Conservation (phyloP, 2,113 vertebrate species). For the Crocuta crocuta region DNA sequence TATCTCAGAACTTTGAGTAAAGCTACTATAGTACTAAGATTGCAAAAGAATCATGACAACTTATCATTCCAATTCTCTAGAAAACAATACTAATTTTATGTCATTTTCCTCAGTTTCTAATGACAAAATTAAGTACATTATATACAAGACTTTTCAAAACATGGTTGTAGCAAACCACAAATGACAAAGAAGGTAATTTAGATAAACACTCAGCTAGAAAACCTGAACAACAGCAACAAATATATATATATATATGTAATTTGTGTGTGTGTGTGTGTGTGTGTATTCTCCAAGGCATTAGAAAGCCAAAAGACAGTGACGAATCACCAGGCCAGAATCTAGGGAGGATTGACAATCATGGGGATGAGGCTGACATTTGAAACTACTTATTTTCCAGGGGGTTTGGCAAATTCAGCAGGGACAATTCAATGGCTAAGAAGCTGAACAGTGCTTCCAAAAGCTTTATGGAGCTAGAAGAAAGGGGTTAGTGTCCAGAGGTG, state of each 20-base stretch:
- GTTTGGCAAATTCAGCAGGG: background rate
- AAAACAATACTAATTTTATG: conserved; percentile 39
- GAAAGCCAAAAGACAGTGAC: background rate
- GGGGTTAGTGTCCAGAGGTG: background rate
- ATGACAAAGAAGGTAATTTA: background rate
- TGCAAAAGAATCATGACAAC: background rate
- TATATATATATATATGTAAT: too few relatives aligned
- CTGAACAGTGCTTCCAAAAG: background rate
- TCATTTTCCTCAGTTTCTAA: conserved; percentile 16
- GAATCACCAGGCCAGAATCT: background rate
- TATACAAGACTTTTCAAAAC: background rate
- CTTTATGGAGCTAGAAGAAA: background rate
- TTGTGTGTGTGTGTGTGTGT: too few relatives aligned
- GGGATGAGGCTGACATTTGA: background rate
- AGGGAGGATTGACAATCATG: background rate
- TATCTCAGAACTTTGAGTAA: conserved; percentile 49
- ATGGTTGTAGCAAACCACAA: background rate
- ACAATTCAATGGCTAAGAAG: background rate
- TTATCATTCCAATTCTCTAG: background rate
- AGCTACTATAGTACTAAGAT: background rate
- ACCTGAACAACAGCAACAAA: background rate
- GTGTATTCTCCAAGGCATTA: background rate
- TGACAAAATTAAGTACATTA: conserved; percentile 20
- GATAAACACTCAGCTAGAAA: background rate
- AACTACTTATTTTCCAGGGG: background rate